These are phyloP conservation scores for Gallinago stenura DNA, from an alignment of 2,797 vertebrate species.

Conservation along the genomic window DNA sequence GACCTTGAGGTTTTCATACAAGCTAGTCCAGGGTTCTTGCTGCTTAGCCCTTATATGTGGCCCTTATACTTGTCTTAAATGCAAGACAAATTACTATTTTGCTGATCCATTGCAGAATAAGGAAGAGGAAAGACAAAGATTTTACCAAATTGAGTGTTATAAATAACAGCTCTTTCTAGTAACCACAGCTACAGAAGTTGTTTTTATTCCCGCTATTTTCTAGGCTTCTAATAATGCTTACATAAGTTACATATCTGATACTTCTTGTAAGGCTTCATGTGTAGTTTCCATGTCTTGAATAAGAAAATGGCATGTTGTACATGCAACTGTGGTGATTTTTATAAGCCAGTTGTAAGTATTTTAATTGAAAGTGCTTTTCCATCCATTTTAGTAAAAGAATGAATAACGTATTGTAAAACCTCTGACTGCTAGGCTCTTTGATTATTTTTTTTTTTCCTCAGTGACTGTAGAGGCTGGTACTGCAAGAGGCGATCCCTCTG, in stretches of 20 bases:
- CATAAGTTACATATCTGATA: background rate
- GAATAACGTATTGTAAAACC: conserved; percentile 86
- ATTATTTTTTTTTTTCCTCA: conserved; percentile 51
- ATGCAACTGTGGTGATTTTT: background rate
- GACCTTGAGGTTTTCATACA: background rate
- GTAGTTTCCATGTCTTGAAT: background rate
- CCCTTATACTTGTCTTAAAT: background rate
- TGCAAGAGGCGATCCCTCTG: conserved; percentile 80
- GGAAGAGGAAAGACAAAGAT: background rate
- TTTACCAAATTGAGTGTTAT: background rate
- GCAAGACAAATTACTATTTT: background rate
- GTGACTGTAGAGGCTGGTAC: conserved; percentile 88
- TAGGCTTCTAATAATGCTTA: background rate
- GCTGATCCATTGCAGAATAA: background rate
- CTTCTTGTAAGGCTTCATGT: background rate
- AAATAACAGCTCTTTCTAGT: background rate
- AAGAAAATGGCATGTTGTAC: background rate
- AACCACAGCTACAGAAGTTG: background rate
- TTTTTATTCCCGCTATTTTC: background rate
- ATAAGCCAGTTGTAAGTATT: conserved; percentile 28
- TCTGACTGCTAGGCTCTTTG: conserved; percentile 75
- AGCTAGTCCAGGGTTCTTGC: background rate
- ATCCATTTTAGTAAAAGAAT: conserved; percentile 71
- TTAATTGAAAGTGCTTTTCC: conserved; percentile 46
- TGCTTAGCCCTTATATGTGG: background rate